These are phyloP conservation scores for Nomada flava DNA, from an alignment of 2,888 invertebrate genomes.

Conservation along the genomic window DNA sequence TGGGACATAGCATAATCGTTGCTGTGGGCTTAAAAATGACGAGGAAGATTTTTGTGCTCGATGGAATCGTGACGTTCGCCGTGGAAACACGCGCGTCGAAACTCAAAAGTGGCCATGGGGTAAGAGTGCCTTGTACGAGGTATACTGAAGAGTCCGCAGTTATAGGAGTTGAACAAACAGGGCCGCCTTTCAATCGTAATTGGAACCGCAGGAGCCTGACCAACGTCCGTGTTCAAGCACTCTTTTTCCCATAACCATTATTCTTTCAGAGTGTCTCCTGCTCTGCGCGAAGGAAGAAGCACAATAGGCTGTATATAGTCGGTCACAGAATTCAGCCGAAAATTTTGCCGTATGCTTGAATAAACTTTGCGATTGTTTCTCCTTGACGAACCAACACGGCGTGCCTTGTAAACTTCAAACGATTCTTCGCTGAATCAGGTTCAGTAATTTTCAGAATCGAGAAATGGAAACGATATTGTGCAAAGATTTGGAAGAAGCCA, in stretches of 20 bases:
- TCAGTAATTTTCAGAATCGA: no score
- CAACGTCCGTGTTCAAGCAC: constrained; percentile 84
- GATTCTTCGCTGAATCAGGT: no score
- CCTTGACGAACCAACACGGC: neutral
- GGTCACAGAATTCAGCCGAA: constrained; percentile 1
- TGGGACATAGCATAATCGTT: constrained; percentile 25
- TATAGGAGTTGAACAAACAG: constrained; percentile 69
- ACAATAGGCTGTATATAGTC: constrained; percentile 67
- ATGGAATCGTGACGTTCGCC: constrained; percentile 57
- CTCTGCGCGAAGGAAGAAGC: constrained; percentile 67
- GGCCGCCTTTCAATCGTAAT: constrained; percentile 79
- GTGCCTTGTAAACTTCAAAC: no score
- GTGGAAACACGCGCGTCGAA: constrained; percentile 69
- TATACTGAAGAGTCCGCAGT: constrained; percentile 72
- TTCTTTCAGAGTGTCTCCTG: constrained; percentile 79
- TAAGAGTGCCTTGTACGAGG: constrained; percentile 68
- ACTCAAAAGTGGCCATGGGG: constrained; percentile 72
- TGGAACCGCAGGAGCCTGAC: constrained; percentile 82
- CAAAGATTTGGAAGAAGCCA: neutral
- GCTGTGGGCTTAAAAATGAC: neutral
- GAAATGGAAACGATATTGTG: no score
- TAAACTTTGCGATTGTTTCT: constrained; percentile 8
- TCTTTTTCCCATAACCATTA: constrained; percentile 81
- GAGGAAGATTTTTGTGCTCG: constrained; percentile 18
- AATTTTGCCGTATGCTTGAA: constrained; percentile 18